Evolutionary conservation across 1,140 invertebrate species (phyloP), one percentile per base, ranked within the genome.

Genomic region (Meloidogyne floridensis): DNA sequence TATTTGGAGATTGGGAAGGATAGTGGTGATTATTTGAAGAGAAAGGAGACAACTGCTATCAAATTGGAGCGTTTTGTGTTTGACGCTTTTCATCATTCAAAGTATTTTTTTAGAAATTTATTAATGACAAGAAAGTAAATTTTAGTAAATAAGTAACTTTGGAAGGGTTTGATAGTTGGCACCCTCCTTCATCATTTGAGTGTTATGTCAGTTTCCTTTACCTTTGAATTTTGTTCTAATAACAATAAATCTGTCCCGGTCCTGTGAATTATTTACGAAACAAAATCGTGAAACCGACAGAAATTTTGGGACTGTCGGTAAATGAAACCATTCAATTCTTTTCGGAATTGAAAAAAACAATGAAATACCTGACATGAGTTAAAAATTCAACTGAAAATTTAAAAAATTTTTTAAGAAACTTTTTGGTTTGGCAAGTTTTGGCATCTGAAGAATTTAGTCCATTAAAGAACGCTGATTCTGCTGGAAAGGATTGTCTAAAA

Each of bases 1-100:
- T 65, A 65, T 65, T 65, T 65, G 7, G 59, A 65, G 59, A 65
- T 65, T 4, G 59, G 59, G n/a, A 5, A 59, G 15, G 15, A 65
- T 2, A 8, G 15, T 59, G 13, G 32, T 32, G 32, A 32, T 32
- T 32, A 13, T 15, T 59, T 59, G 15, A 59, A 65, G n/a, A 4
- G 7, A n/a, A 65, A 65, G 10, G 59, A 65, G 5, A 7, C 43
- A 47, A 51, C 10, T 53, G 43, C 15, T n/a, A 96, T 99, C 82
- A 99, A 99, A 92, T 94, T 99, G 90, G 98, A 99, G 87, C 99
- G 98, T 91, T 99, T 99, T 91, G 94, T 99, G 2, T 99, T 99
- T 90, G 98, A 99, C 91, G 96, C 98, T 0, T 98, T 99, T 90
- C 94, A 94, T 87, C 97, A 96, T 90, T 93, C 95, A 75, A 77